Evolutionary conservation across 2,888 invertebrate genomes (phyloP), one percentile per base, ranked within the genome.

Genomic region (Apamea anceps): DNA sequence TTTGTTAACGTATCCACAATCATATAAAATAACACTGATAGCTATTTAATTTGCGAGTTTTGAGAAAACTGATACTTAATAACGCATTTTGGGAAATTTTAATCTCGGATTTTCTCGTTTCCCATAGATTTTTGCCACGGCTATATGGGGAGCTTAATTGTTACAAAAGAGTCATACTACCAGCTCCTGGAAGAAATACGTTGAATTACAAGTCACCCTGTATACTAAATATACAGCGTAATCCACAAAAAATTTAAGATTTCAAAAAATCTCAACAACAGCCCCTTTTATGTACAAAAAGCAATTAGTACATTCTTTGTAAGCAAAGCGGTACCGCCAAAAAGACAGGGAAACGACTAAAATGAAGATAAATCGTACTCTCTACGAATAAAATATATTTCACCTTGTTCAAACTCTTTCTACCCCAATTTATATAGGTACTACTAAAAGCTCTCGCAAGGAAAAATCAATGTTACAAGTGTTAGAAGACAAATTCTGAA

Each of bases 281-380:
- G 60, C 37, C 18, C 18, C 18, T 77, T 79, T 48, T 67, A 80
- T 80, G 0, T 78, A 84, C 84, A 84, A 45, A 80, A 80, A 84
- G 78, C 84, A 54, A 21, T 15, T 8, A 54, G 8, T 67, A 21
- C n/a, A n/a, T 48, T n/a, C 15, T 28, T 28, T 18, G 1, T 18
- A 72, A 82, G 85, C 81, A 48, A 85, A 85, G 81, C 71, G 28
- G 25, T 57, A 51, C n/a, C 70, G 28, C 37, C 18, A 21, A 51
- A 60, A 51, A 60, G 6, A n/a, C 15, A 13, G 42, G 21, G n/a
- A 42, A 65, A 21, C 45, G 5, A 62, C 67, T 67, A 67, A 51
- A 51, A 51, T 1, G 65, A 83, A 62, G 32, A 62, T 77, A 28
- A 15, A 28, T 62, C 15, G 7, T 42, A 51, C 15, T 57, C 10